Evolutionary conservation across 2,888 invertebrate species (phyloP).

Genomic region (Ophioninae sp.): DNA sequence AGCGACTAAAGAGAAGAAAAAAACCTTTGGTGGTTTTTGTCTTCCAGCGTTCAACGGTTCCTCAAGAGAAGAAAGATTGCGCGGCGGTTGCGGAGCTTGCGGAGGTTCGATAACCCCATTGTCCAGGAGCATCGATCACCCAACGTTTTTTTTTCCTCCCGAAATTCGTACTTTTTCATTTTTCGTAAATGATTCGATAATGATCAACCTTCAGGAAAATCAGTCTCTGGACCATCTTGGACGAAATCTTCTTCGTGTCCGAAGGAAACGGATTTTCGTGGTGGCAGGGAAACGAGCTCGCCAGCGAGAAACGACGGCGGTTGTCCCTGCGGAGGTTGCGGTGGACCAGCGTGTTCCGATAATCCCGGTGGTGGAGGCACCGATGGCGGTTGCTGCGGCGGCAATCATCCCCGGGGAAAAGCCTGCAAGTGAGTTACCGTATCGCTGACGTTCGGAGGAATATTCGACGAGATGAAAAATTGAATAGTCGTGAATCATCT

Average conservation of each 20-base stretch:
- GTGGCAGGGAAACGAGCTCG: constrained; percentile 15
- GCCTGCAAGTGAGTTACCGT: constrained; percentile 64
- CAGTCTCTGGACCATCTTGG: not conserved
- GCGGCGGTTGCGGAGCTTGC: constrained; percentile 59
- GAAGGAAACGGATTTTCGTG: constrained; percentile 14
- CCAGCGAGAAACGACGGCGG: constrained; percentile 46
- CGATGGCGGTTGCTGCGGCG: constrained; percentile 62
- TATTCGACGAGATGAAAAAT: not conserved
- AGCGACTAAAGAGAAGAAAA: not conserved
- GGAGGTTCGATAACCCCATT: constrained; percentile 53
- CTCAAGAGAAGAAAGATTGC: constrained; percentile 36
- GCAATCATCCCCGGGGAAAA: constrained; percentile 49
- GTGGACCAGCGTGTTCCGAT: constrained; percentile 62
- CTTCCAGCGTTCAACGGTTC: constrained; percentile 19
- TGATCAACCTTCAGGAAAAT: not conserved
- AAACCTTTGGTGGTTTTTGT: constrained; percentile 8
- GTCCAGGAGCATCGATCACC: not conserved
- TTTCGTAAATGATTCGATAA: not conserved
- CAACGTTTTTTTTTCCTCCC: constrained; percentile 30
- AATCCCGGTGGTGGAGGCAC: constrained; percentile 49
- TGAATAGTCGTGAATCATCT: too few species aligned
- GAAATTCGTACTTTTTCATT: not conserved
- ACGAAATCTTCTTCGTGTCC: constrained; percentile 52
- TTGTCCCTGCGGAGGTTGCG: constrained; percentile 67
- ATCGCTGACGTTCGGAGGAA: not conserved